Percentiles rank a stretch among this genome's conserved stretches.
phyloP scores from a whole-genome alignment of 2,797 vertebrate species.

The Macropus fuliginosus region DNA sequence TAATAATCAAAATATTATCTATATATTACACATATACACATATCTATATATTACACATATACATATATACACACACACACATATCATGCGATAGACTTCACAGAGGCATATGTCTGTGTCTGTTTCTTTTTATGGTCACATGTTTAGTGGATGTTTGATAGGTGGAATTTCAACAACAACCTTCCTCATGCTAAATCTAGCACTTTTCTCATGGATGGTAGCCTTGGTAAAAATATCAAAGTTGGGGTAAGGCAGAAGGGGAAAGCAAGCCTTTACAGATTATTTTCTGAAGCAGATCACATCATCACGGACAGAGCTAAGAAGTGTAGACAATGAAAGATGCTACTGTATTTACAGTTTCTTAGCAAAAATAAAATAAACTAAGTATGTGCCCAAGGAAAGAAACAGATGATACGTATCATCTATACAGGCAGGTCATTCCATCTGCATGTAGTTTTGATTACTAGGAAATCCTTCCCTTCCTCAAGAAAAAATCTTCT shows the following conservation, averaged over 20 bases:
- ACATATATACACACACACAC: no score
- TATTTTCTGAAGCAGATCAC: background rate
- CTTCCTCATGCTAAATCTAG: background rate
- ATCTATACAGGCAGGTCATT: background rate
- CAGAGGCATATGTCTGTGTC: background rate
- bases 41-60: background rate
- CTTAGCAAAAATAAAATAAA: background rate
- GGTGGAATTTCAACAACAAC: background rate
- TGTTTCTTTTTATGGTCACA: background rate
- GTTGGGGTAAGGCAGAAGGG: background rate
- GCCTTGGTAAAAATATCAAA: background rate
- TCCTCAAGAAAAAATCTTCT: background rate
- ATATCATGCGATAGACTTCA: background rate
- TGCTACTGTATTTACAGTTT: background rate
- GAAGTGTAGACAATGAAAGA: background rate
- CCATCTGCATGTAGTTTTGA: background rate
- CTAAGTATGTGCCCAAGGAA: background rate
- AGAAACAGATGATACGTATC: background rate
- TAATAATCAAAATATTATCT: background rate
- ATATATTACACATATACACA: no score
- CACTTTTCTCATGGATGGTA: background rate
- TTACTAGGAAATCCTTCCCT: background rate
- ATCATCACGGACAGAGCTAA: background rate
- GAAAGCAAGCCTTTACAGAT: background rate
- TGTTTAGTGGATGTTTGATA: background rate